Evolutionary conservation across 2,797 vertebrate species (phyloP).

Genomic region (Acipenser oxyrinchus): DNA sequence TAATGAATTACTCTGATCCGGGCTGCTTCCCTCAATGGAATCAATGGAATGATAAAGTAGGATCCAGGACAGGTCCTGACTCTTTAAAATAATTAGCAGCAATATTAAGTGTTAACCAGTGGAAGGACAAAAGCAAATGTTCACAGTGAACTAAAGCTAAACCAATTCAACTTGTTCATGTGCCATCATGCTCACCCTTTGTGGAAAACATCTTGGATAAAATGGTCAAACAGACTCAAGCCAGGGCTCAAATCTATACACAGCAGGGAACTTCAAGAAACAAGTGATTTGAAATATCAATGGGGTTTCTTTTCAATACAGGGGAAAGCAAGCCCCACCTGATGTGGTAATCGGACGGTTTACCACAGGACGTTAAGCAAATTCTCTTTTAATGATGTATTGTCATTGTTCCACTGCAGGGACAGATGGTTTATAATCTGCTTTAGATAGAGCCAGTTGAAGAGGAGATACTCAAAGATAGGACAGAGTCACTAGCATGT

Average conservation of each 20-base stretch:
- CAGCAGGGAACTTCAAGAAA: too few species aligned
- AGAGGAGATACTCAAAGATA: too few species aligned
- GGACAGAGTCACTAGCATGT: too few species aligned
- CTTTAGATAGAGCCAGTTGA: too few species aligned
- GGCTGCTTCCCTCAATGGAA: conserved; percentile 68
- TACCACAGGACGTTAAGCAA: too few species aligned
- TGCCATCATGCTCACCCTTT: conserved; percentile 1
- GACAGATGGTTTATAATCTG: too few species aligned
- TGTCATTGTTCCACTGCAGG: too few species aligned
- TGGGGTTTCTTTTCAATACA: too few species aligned
- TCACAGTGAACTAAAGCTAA: background rate
- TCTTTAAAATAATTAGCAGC: background rate
- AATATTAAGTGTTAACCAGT: background rate
- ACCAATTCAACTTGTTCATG: background rate
- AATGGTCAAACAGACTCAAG: background rate
- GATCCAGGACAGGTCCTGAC: background rate
- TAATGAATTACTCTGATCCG: conserved; percentile 55
- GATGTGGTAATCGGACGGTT: too few species aligned
- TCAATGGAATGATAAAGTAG: background rate
- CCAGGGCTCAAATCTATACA: background rate
- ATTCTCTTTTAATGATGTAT: too few species aligned
- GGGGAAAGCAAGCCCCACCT: too few species aligned
- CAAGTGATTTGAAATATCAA: too few species aligned
- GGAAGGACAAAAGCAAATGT: background rate
- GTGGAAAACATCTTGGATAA: background rate